Evolutionary conservation across 2,113 vertebrate genomes (phyloP), one percentile per base, ranked within the genome.

Genomic region (Sapayoa aenigma): DNA sequence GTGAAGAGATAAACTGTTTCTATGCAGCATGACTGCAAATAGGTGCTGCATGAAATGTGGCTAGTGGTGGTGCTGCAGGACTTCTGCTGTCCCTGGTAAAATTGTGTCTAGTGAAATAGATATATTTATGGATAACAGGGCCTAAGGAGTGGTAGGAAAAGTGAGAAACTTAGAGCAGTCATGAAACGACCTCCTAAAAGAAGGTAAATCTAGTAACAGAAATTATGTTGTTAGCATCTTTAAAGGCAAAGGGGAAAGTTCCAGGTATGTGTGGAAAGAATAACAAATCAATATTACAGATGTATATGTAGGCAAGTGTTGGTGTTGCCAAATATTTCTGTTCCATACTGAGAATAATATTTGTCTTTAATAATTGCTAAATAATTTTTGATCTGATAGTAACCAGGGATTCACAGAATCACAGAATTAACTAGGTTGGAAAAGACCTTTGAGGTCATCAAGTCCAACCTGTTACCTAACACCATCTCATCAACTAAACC

Each of bases 21-120:
- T n/a, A 12, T 42, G 14, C 78, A 25, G 11, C 7, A 4, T 35
- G 46, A 20, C 55, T 62, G 24, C 39, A 62, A 80, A 53, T 47
- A 52, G 52, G 24, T 75, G 60, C 80, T 94, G 68, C 10, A 59
- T 78, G 31, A 90, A 88, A 59, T 52, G n/a, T 28, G 75, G 39
- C 96, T 77, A 84, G 20, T 71, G 89, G 90, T 92, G 96, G 96
- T 95, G 95, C 95, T 96, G 93, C 53, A 78, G 86, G 56, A 49
- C 94, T 97, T 89, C 88, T 59, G 47, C 33, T 74, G 47, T 62
- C 5, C 8, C 14, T 89, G 65, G 3, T n/a, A 58, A 76, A 90
- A 28, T n/a, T 28, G 22, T 9, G 8, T 42, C 21, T 65, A 31
- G 31, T 74, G 72, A 67, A 83, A 52, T 1, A 47, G 39, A 55